Percentiles rank a stretch among this genome's conserved stretches.
phyloP scores from a whole-genome alignment of 2,113 vertebrate genomes.

The Pampusana beccarii region DNA sequence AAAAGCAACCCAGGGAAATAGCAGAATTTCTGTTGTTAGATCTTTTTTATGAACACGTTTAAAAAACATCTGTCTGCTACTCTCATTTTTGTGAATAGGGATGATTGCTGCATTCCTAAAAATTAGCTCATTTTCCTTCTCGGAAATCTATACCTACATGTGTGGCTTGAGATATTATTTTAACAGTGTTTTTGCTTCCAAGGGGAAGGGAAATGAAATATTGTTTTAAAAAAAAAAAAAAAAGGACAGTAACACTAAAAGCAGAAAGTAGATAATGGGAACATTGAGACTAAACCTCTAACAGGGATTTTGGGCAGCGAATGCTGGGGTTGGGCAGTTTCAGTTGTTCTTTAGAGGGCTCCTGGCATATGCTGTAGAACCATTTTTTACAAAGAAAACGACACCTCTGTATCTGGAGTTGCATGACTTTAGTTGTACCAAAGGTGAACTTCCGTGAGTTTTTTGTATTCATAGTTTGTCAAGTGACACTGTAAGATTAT shows the following conservation, averaged over 20 bases:
- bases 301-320: background rate
- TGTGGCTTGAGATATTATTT: background rate
- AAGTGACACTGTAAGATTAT: background rate
- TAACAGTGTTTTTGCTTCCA: background rate
- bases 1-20: background rate
- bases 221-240: too few relatives aligned
- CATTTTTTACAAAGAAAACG: background rate
- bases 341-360: background rate
- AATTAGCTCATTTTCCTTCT: background rate
- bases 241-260: background rate
- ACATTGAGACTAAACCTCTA: background rate
- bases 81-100: background rate
- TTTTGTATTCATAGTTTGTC: background rate
- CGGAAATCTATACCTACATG: background rate
- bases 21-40: background rate
- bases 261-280: background rate
- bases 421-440: background rate
- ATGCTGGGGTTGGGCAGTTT: background rate
- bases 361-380: background rate
- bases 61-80: background rate
- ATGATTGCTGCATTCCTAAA: background rate
- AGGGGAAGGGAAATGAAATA: background rate
- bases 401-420: background rate
- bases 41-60: background rate
- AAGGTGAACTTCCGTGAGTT: background rate